Evolutionary conservation across 2,113 vertebrate species (phyloP), one percentile per base, ranked within the genome.

Genomic region (Blennius ocellaris): DNA sequence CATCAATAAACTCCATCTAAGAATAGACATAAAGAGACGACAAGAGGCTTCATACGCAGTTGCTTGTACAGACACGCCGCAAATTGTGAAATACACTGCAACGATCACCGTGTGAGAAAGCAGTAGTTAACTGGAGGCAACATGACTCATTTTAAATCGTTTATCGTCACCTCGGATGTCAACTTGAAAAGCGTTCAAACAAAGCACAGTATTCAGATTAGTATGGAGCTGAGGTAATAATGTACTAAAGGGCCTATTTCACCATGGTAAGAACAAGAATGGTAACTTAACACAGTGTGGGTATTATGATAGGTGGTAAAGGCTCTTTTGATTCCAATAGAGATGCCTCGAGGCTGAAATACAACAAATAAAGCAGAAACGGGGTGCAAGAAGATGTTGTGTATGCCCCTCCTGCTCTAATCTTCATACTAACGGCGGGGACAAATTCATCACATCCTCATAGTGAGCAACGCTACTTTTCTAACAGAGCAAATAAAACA

Each of bases 1-100:
- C 92, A 73, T 95, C 97, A 89, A 99, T 93, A 72, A 99, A 99
- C 90, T 98, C 98, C 94, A 97, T 96, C 98, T 99, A 86, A 76
- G 63, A 92, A 88, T 74, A 78, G 51, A 76, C 65, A 72, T 80
- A 49, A 75, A 70, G 54, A 59, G 17, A 75, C 17, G 47, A 40
- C 16, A 37, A 16, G 16, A 54, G 49, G 4, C 16, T 53, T 75
- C 36, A 73, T 53, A 72, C 11, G 41, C 16, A 47, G 54, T 55
- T 37, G 40, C 50, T 52, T 65, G 14, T 5, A 45, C 0, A 11
- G 39, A 10, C 8, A n/a, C 37, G 12, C 0, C 5, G 12, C 11
- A 0, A 43, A 37, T 43, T 57, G 6, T 6, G 40, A 8, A 67
- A 60, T 16, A 40, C 5, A 45, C 8, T 9, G 64, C 41, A 47